Conservation (phyloP, 2,113 vertebrate species). For the Rhizomys pruinosus region DNA sequence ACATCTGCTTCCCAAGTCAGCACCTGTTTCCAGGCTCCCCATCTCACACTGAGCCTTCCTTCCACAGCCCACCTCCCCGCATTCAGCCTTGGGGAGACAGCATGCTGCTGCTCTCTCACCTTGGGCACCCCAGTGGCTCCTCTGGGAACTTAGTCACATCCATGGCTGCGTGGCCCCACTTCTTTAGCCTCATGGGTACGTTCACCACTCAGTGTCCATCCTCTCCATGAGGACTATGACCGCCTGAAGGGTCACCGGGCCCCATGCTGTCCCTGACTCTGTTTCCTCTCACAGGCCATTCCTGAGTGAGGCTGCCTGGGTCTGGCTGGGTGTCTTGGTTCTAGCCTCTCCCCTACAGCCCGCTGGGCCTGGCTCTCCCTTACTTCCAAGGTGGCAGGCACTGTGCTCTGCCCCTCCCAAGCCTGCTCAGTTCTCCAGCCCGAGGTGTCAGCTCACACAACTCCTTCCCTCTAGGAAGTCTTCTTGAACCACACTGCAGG, state of each 20-base stretch:
- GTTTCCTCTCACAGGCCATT: rapidly evolving
- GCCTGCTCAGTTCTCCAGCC: neutral
- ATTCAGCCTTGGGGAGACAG: neutral
- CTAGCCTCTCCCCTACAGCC: neutral
- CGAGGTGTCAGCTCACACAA: neutral
- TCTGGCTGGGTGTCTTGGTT: neutral
- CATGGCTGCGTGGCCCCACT: neutral
- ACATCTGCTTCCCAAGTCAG: too few species aligned
- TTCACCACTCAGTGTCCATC: rapidly evolving
- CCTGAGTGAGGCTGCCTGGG: neutral
- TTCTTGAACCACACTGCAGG: neutral
- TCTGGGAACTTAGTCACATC: rapidly evolving
- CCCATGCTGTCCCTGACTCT: neutral
- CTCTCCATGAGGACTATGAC: neutral
- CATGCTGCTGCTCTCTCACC: neutral
- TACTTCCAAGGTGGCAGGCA: neutral
- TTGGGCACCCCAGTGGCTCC: neutral
- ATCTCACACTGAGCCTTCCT: rapidly evolving
- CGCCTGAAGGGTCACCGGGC: neutral
- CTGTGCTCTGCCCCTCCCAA: neutral
- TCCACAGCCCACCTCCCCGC: rapidly evolving
- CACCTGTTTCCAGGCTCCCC: neutral
- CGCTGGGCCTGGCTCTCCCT: neutral
- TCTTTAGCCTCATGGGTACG: neutral
- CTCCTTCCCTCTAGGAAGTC: neutral